Evolutionary conservation across 2,888 invertebrate species (phyloP).

Genomic region (Helleia helle): DNA sequence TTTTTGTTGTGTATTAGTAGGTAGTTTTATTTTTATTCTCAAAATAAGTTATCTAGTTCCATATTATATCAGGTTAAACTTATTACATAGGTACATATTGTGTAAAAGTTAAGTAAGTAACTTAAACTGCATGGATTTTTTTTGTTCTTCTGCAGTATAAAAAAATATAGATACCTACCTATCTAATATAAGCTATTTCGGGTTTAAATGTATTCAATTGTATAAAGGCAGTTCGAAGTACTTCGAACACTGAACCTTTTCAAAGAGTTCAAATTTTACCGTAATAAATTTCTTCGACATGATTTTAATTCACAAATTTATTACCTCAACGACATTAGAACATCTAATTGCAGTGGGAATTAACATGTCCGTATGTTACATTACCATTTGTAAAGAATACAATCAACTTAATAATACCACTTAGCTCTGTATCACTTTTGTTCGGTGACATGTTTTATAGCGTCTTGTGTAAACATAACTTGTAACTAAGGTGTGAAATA

Average conservation of each 20-base stretch:
- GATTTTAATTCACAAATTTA: constrained; percentile 38
- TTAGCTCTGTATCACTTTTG: constrained; percentile 63
- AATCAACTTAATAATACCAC: constrained; percentile 34
- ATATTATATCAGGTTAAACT: too few relatives aligned
- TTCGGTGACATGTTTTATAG: constrained; percentile 62
- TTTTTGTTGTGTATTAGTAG: too few relatives aligned
- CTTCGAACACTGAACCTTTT: neutral
- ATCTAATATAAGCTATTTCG: too few relatives aligned
- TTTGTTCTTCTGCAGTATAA: too few relatives aligned
- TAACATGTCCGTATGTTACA: constrained; percentile 55
- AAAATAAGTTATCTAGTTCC: too few relatives aligned
- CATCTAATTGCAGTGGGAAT: constrained; percentile 58
- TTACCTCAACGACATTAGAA: constrained; percentile 21
- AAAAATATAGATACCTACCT: too few relatives aligned
- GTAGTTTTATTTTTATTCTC: too few relatives aligned
- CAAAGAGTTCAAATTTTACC: neutral
- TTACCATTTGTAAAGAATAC: constrained; percentile 46
- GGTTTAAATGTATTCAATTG: too few relatives aligned
- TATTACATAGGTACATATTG: too few relatives aligned
- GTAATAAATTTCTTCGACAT: constrained; percentile 1
- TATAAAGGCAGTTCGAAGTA: neutral
- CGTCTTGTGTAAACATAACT: constrained; percentile 69
- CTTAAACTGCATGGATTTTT: too few relatives aligned
- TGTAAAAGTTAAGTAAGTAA: too few relatives aligned
- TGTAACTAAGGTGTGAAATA: constrained; percentile 58